A percentile compares a stretch with the other conserved stretches of the same genome.
Conservation (phyloP, 2,888 invertebrate genomes). For the Galeopsomyia nigrocyanea region DNA sequence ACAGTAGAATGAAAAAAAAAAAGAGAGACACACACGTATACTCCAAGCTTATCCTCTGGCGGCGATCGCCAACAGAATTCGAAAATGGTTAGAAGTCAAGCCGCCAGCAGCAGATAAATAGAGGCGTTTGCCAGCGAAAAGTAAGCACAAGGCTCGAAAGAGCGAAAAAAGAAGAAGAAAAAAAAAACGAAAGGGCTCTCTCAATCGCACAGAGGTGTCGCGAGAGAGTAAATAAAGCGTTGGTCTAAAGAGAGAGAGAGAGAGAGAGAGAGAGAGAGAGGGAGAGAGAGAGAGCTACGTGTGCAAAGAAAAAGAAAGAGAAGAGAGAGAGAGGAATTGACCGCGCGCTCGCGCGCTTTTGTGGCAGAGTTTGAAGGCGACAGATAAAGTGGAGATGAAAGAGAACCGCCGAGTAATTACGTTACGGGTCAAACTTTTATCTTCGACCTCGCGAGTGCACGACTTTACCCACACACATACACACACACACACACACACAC, state of each 20-base stretch:
- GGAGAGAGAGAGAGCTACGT: no score
- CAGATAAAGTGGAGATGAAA: constrained; percentile 58
- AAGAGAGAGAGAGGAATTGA: not conserved
- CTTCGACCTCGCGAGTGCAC: constrained; percentile 49
- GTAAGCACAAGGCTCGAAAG: not conserved
- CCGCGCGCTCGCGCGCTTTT: not conserved
- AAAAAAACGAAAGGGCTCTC: not conserved
- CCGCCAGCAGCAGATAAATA: no score
- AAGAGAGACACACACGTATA: no score
- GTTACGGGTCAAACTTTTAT: constrained; percentile 56
- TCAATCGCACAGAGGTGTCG: not conserved
- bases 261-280: not conserved
- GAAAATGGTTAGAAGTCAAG: no score
- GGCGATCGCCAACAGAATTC: no score
- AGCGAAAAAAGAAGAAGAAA: not conserved
- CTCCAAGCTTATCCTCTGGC: no score
- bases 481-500: no score
- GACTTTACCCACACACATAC: no score
- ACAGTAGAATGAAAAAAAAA: no score
- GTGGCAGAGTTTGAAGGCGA: constrained; percentile 38
- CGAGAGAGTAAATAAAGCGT: constrained; percentile 7
- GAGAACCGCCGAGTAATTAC: constrained; percentile 57
- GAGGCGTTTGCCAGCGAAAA: not conserved
- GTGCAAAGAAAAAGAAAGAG: not conserved
- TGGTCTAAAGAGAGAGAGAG: not conserved